Evolutionary conservation across 1,140 invertebrate species (phyloP).

Genomic region (Oryzaephilus surinamensis): DNA sequence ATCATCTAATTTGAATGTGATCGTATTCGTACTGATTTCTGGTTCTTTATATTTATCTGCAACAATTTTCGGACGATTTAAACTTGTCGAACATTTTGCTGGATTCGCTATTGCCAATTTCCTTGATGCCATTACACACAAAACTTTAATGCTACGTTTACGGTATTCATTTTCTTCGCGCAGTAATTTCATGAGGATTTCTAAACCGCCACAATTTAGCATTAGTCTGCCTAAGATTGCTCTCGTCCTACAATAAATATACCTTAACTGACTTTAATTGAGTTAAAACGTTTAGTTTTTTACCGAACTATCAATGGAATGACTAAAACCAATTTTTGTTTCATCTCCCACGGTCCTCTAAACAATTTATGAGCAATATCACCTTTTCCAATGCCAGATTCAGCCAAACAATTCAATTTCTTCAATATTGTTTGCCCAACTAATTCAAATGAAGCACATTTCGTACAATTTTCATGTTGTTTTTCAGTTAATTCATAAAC

Average conservation of each 20-base stretch:
- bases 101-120: slow-evolving; percentile 41
- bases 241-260: slow-evolving; percentile 23
- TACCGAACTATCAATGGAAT: slow-evolving; percentile 46
- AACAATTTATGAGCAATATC: slow-evolving; percentile 43
- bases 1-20: slow-evolving; percentile 54
- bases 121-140: slow-evolving; percentile 38
- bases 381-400: slow-evolving; percentile 43
- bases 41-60: slow-evolving; percentile 20
- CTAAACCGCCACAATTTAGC: slow-evolving; percentile 27
- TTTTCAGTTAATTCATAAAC: slow-evolving; percentile 22
- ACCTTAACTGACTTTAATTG: background rate
- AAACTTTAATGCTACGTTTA: slow-evolving; percentile 17
- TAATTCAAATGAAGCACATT: slow-evolving; percentile 33
- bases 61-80: slow-evolving; percentile 7
- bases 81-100: slow-evolving; percentile 34
- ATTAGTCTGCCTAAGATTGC: slow-evolving; percentile 22
- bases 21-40: slow-evolving; percentile 35
- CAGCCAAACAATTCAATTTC: slow-evolving; percentile 38
- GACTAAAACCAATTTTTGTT: slow-evolving; percentile 39
- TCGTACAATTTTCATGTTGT: slow-evolving; percentile 19
- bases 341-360: slow-evolving; percentile 37
- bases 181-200: slow-evolving; percentile 24
- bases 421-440: slow-evolving; percentile 35
- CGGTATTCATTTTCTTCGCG: slow-evolving; percentile 13
- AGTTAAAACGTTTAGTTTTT: slow-evolving; percentile 8